Percentiles rank a stretch among this genome's conserved stretches.
Evolutionary conservation across 1,140 invertebrate species (phyloP).

Genomic region (Dufourea novaeangliae): DNA sequence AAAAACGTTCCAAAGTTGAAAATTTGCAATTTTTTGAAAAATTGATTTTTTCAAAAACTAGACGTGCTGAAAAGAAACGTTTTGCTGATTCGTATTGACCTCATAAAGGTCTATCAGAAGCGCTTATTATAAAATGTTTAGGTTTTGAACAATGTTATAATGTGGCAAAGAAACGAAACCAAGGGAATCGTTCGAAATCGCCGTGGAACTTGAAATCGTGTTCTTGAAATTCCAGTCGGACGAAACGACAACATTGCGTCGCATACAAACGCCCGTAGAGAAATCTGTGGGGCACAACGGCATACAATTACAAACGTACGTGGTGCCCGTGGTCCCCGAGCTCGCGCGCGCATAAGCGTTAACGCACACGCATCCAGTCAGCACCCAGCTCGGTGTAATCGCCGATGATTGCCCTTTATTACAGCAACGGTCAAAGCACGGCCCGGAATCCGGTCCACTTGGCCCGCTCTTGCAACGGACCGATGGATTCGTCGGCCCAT

Average conservation of each 20-base stretch:
- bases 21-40: too few species aligned
- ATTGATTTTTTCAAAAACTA: too few species aligned
- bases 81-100: too few species aligned
- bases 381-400: conserved; percentile 71
- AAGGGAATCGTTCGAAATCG: too few species aligned
- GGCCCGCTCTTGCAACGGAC: conserved; percentile 51
- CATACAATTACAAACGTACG: conserved; percentile 11
- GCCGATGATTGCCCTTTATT: conserved; percentile 80
- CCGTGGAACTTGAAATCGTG: neutral
- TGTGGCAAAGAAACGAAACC: too few species aligned
- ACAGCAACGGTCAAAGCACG: conserved; percentile 77
- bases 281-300: conserved; percentile 7
- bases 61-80: too few species aligned
- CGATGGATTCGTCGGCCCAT: conserved; percentile 59
- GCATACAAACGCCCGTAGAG: neutral
- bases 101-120: too few species aligned
- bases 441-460: conserved; percentile 72
- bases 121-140: too few species aligned
- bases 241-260: conserved; percentile 25
- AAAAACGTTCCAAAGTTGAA: too few species aligned
- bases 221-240: neutral
- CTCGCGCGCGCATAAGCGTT: conserved; percentile 7
- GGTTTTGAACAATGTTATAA: too few species aligned
- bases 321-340: neutral
- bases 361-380: conserved; percentile 29